Evolutionary conservation across 2,888 invertebrate genomes (phyloP).

Genomic region (Heliconius ismenius): DNA sequence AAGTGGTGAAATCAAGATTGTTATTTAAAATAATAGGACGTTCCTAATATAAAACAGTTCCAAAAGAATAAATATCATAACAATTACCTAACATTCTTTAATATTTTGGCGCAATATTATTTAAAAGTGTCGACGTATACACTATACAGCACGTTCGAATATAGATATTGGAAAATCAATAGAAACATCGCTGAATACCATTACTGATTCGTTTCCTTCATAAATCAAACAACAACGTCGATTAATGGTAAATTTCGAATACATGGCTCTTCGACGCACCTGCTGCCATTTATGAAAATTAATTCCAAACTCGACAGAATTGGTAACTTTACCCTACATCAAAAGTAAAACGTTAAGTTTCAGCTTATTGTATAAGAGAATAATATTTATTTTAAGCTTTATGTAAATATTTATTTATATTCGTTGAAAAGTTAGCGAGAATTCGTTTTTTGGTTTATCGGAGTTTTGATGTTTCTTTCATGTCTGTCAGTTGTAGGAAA

Average conservation of each 20-base stretch:
- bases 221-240: constrained; percentile 52
- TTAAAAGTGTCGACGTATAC: not conserved
- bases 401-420: constrained; percentile 3
- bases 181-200: constrained; percentile 25
- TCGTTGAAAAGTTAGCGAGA: not conserved
- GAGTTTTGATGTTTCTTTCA: not conserved
- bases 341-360: constrained; percentile 23
- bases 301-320: constrained; percentile 48
- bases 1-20: too few relatives aligned
- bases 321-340: constrained; percentile 35
- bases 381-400: constrained; percentile 1
- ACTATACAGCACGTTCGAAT: not conserved
- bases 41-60: too few relatives aligned
- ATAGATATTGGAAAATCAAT: constrained; percentile 11
- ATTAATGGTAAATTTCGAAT: constrained; percentile 53
- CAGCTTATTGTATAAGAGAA: constrained; percentile 13
- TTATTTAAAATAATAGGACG: too few relatives aligned
- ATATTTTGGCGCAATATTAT: not conserved
- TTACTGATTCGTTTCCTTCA: constrained; percentile 49
- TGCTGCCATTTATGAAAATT: constrained; percentile 53
- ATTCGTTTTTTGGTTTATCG: not conserved
- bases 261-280: constrained; percentile 53
- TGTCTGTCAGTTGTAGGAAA: not conserved
- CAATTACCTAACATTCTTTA: not conserved
- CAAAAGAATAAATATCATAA: too few relatives aligned